Base-by-base conservation (phyloP, 2,888 invertebrate species). In the Cataglyphis altisquamis region DNA sequence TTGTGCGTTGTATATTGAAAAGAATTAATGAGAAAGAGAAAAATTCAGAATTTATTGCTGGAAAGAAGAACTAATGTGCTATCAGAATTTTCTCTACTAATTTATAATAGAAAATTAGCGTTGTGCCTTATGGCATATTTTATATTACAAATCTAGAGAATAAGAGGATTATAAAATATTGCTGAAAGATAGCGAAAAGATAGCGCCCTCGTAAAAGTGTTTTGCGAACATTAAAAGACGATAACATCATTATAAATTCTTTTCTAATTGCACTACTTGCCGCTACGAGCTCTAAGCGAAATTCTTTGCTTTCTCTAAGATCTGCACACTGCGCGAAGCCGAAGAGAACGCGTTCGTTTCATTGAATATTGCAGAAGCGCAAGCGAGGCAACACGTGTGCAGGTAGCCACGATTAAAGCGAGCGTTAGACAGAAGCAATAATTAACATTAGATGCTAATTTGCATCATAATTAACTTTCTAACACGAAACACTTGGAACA, bases 381-480 rank as follows among this genome's bases (percentile, higher is more conserved):
- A 89, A 89, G 89, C 89, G 85, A 74, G 87, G 89, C 85, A 89
- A 83, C 89, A 89, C 84, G 89, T 89, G 89, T 85, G 87, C 85
- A 86, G 74, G 64, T 89, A 89, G 87, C 86, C 84, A 87, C 84
- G 89, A 87, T 84, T 66, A 84, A 89, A 77, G 78, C 78, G 78
- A 80, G 78, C 70, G 70, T 80, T 80, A 70, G 36, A 70, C 60
- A 80, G 39, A 70, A 60, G 78, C 78, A 45, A 60, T 68, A 68
- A 68, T 78, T 78, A 60, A 60, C 57, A 70, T 70, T 45, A 60
- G 60, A 68, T 18, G 70, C 78, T 80, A 70, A 60, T 80, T 60
- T 25, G 60, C n/a, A 57, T 55, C 52, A n/a, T 45, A 57, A 70
- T 36, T 21, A 68, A 45, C 68, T 70, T 68, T 60, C 78, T 60